Percentiles rank a stretch among this genome's conserved stretches.
Evolutionary conservation across 2,113 vertebrate species (phyloP).

Genomic region (Phyllopteryx taeniolatus): DNA sequence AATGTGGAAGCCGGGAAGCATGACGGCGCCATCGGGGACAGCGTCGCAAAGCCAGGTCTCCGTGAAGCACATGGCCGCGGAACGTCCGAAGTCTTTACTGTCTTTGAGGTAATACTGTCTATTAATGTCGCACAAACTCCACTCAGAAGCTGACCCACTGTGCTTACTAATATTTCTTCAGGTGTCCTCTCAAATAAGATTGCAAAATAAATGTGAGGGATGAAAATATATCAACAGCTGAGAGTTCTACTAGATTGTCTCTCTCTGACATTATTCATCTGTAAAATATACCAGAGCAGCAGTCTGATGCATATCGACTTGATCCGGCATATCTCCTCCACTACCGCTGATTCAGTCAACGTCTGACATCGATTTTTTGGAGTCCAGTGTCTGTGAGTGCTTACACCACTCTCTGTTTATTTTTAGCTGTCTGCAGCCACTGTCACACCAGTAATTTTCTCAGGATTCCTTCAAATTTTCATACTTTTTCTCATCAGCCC

Average conservation of each 20-base stretch:
- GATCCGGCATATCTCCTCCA: slow-evolving; percentile 37
- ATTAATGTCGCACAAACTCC: neutral
- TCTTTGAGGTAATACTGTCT: too few relatives aligned
- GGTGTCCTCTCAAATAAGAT: slow-evolving; percentile 9
- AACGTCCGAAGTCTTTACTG: too few relatives aligned
- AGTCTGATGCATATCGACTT: slow-evolving; percentile 46
- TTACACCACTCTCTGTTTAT: neutral
- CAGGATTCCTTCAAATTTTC: neutral
- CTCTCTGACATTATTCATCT: slow-evolving; percentile 16
- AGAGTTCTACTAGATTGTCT: neutral
- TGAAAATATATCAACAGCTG: neutral
- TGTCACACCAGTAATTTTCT: neutral
- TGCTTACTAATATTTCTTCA: neutral
- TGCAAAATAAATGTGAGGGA: neutral
- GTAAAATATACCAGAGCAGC: slow-evolving; percentile 17
- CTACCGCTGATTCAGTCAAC: slow-evolving; percentile 52
- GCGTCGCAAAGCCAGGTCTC: too few relatives aligned
- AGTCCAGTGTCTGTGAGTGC: slow-evolving; percentile 24
- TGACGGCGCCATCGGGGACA: too few relatives aligned
- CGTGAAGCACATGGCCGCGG: too few relatives aligned
- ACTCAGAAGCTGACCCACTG: slow-evolving; percentile 7
- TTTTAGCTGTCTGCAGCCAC: neutral
- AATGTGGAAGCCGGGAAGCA: too few relatives aligned
- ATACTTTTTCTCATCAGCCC: neutral
- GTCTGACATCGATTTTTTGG: slow-evolving; percentile 55